A percentile compares a stretch with the other conserved stretches of the same genome.
Evolutionary conservation across 2,797 vertebrate genomes (phyloP).

Genomic region (Diglossa cyanea): DNA sequence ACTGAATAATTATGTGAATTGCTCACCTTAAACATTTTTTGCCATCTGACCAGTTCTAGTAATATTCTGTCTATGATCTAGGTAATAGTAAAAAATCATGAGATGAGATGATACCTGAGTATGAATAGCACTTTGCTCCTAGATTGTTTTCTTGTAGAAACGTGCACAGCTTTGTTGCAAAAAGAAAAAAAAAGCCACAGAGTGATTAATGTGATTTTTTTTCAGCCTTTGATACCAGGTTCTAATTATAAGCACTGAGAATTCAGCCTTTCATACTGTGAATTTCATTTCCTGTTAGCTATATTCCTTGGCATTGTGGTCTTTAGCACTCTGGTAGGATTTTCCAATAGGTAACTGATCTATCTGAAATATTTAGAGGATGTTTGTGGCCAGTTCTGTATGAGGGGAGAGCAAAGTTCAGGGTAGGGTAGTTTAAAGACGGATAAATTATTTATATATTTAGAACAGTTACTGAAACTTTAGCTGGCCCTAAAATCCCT

Average conservation of each 20-base stretch:
- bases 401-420: slow-evolving; percentile 42
- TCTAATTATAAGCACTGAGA: neutral
- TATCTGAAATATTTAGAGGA: slow-evolving; percentile 70
- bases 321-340: neutral
- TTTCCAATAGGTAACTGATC: slow-evolving; percentile 51
- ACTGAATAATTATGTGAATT: neutral
- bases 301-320: neutral
- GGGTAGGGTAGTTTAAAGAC: slow-evolving; percentile 36
- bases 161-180: neutral
- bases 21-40: neutral
- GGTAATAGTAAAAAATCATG: neutral
- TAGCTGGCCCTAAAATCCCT: slow-evolving; percentile 44
- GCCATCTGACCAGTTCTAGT: neutral
- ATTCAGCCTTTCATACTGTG: neutral
- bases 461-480: slow-evolving; percentile 40
- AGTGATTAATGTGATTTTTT: neutral
- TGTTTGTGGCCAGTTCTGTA: slow-evolving; percentile 16
- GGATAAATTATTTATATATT: slow-evolving; percentile 62
- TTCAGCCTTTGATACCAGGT: neutral
- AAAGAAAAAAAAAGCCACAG: neutral
- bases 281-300: neutral
- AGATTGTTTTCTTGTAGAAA: neutral
- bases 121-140: neutral
- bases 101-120: neutral
- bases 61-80: neutral